Evolutionary conservation across 2,797 vertebrate genomes (phyloP).

Genomic region (Enteromius mattozi): DNA sequence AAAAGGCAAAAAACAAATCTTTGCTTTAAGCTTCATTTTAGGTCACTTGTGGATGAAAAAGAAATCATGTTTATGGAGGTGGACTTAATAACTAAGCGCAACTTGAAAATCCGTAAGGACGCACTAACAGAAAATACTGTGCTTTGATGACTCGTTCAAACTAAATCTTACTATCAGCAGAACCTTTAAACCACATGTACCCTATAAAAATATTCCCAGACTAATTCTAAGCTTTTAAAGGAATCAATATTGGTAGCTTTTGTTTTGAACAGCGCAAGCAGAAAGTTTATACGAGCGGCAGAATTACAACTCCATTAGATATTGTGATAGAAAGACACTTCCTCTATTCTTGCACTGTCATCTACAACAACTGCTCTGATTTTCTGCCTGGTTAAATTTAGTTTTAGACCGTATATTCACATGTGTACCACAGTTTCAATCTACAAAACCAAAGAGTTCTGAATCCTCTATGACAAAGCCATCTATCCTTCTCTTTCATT

Average conservation of each 20-base stretch:
- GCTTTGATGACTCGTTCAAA: constrained; percentile 52
- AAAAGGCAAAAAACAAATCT: background rate
- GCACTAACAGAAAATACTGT: constrained; percentile 30
- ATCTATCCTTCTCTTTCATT: constrained; percentile 20
- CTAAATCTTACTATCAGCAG: constrained; percentile 56
- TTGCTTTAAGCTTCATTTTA: background rate
- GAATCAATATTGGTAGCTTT: constrained; percentile 49
- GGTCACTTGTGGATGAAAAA: background rate
- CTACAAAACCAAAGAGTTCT: background rate
- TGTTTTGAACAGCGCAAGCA: constrained; percentile 45
- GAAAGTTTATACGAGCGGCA: constrained; percentile 45
- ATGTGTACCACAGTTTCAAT: background rate
- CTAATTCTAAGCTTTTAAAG: constrained; percentile 52
- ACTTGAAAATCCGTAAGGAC: background rate
- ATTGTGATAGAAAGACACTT: constrained; percentile 25
- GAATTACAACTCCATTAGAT: constrained; percentile 30
- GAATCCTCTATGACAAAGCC: constrained; percentile 7
- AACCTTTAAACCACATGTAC: constrained; percentile 48
- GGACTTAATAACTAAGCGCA: constrained; percentile 6
- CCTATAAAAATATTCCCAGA: constrained; percentile 56
- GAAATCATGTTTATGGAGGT: background rate
- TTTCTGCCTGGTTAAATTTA: constrained; percentile 16
- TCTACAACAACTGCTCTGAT: constrained; percentile 33
- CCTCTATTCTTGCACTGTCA: constrained; percentile 50
- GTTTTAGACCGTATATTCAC: background rate